Percentiles rank a stretch among this genome's conserved stretches.
phyloP scores from a whole-genome alignment of 2,113 vertebrate species.

The Trematocara zebra region DNA sequence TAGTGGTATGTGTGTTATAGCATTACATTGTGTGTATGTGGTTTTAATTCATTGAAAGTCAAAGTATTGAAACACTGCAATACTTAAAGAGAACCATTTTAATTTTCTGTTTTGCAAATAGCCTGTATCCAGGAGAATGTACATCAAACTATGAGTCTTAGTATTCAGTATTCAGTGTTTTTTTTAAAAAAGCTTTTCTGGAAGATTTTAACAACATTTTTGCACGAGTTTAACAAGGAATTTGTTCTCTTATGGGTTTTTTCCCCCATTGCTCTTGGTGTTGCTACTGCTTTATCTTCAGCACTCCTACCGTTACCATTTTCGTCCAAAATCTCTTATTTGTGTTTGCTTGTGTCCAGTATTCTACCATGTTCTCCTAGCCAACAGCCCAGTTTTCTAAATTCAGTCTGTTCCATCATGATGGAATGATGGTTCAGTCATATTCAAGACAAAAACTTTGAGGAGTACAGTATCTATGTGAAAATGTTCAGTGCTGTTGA shows the following conservation, averaged over 20 bases:
- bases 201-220: fast-evolving
- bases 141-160: not conserved
- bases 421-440: not conserved
- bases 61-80: not conserved
- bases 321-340: not conserved
- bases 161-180: not conserved
- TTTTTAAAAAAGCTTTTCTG: not conserved
- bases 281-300: not conserved
- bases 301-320: not conserved
- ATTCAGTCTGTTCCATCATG: fast-evolving
- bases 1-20: not conserved
- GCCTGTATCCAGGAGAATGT: not conserved
- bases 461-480: not conserved
- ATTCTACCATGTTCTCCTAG: fast-evolving
- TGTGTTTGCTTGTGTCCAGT: not conserved
- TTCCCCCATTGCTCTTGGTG: not conserved
- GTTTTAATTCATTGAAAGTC: not conserved
- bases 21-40: not conserved
- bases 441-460: not conserved
- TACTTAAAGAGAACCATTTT: not conserved
- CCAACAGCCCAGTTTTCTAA: not conserved
- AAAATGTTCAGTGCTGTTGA: not conserved
- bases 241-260: fast-evolving
- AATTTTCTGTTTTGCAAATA: fast-evolving
- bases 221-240: not conserved